These are phyloP conservation scores for Polydrusus pterygomalis DNA, from an alignment of 2,888 invertebrate species.

Conservation along the genomic window DNA sequence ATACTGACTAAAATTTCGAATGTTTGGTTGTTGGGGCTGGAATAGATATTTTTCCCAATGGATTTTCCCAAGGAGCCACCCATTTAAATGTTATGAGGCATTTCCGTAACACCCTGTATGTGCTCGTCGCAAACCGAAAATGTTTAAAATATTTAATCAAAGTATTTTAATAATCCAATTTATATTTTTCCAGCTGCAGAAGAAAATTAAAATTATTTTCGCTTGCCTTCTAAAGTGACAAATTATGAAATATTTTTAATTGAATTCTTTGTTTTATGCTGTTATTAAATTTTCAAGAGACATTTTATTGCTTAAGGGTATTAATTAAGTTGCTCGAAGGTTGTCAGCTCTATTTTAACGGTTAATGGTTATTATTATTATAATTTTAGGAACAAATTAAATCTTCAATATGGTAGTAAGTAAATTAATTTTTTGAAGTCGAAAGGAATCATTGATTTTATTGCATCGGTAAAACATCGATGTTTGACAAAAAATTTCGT, in stretches of 20 bases:
- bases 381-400: background rate
- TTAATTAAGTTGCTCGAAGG: slow-evolving; percentile 1
- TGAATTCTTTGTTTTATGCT: slow-evolving; percentile 10
- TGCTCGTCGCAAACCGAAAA: no score
- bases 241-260: slow-evolving; percentile 30
- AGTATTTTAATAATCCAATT: no score
- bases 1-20: no score
- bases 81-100: no score
- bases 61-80: no score
- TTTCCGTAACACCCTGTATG: no score
- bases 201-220: background rate
- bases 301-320: slow-evolving; percentile 15
- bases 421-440: background rate
- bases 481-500: no score
- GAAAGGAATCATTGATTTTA: no score
- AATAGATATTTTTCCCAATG: no score
- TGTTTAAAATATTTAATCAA: no score
- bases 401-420: background rate
- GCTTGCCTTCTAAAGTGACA: slow-evolving; percentile 13
- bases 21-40: no score
- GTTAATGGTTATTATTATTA: background rate
- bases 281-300: background rate
- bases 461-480: no score
- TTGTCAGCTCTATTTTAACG: background rate
- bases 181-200: background rate